These are phyloP conservation scores for Timema podura DNA, from an alignment of 2,888 invertebrate genomes.

Conservation along the genomic window DNA sequence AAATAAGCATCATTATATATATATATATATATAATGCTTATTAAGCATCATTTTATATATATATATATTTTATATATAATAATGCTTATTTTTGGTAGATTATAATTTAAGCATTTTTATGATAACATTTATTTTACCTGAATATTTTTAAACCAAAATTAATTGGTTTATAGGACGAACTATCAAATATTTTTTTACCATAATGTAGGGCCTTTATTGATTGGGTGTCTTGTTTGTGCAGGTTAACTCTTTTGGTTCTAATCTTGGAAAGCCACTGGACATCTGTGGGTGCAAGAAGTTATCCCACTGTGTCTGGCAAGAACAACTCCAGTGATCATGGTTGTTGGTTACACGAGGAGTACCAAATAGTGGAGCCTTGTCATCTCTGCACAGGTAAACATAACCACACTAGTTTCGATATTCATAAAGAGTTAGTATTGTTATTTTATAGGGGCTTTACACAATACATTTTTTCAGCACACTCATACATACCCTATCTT, in stretches of 20 bases:
- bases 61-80: no score
- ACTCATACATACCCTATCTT: no score
- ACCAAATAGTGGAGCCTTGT: conserved; percentile 68
- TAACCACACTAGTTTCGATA: no score
- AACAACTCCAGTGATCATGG: conserved; percentile 55
- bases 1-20: no score
- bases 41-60: no score
- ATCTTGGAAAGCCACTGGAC: conserved; percentile 77
- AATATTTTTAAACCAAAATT: no score
- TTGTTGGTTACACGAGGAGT: conserved; percentile 70
- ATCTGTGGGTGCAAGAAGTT: conserved; percentile 58
- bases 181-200: neutral
- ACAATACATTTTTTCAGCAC: neutral
- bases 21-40: no score
- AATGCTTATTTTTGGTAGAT: no score
- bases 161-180: no score
- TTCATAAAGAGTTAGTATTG: no score
- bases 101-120: no score
- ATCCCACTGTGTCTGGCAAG: conserved; percentile 61
- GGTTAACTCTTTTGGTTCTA: conserved; percentile 74
- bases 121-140: no score
- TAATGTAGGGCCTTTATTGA: neutral
- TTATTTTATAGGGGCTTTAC: neutral
- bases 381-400: conserved; percentile 74
- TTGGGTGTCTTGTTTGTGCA: conserved; percentile 40